Base-by-base conservation (phyloP, 1,140 invertebrate species). In the Habropoda laboriosa region DNA sequence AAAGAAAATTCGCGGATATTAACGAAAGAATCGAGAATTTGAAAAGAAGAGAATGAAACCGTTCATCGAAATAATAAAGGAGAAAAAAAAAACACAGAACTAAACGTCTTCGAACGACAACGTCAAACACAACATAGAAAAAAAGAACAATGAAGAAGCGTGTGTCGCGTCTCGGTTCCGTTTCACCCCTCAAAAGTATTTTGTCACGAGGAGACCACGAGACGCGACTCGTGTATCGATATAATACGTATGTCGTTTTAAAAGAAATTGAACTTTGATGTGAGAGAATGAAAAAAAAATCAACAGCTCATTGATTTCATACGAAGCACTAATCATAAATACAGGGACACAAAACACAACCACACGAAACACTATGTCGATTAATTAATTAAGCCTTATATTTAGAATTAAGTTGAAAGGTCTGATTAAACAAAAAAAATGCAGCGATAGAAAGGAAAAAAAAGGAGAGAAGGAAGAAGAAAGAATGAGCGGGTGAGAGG, bases 381-480 rank as follows among this genome's bases (percentile, higher is more conserved):
- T 84, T 85, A 87, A 91, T 86, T 88, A 88, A 90, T 81, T 91
- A 91, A 91, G 90, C 86, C 88, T 90, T 90, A 89, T 82, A 87
- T 89, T 87, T 90, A 86, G 80, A 74, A 81, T 86, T 86, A 86
- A 86, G 84, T 86, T 77, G 57, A 80, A 58, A 74, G 77, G 45
- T 63, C 42, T 53, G 55, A n/a, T n/a, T n/a, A n/a, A n/a, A n/a
- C n/a, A n/a, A n/a, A 49, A 63, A 27, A 70, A 53, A 42, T 53
- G 51, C 13, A 64, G 49, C 72, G 40, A 67, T 8, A 18, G 61
- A 12, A 35, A 24, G 60, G 32, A 32, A 53, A 27, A 66, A 45
- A 35, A 32, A 42, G 53, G 18, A 60, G 47, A 32, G n/a, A 57
- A 42, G 5, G 45, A 82, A 51, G n/a, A 2, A n/a, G 6, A 13